phyloP scores from a whole-genome alignment of 2,113 vertebrate species.

The Stictonetta naevosa region DNA sequence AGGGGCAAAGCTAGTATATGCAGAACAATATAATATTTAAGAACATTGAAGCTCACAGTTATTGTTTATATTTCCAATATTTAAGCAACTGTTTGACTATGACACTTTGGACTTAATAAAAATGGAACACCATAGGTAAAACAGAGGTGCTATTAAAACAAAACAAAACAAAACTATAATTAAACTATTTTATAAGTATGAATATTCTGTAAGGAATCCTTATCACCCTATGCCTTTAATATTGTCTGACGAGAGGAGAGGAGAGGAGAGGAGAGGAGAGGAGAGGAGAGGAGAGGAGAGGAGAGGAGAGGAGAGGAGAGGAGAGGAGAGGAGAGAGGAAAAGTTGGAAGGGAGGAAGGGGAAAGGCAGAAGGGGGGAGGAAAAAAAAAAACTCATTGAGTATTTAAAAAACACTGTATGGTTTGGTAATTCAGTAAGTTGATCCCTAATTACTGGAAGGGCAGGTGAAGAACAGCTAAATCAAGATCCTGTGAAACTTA shows the following conservation, averaged over 20 bases:
- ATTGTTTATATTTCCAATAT: not conserved
- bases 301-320: not conserved
- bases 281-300: no score
- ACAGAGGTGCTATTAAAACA: not conserved
- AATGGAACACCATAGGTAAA: not conserved
- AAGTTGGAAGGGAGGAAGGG: no score
- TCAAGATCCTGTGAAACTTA: not conserved
- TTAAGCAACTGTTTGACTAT: not conserved
- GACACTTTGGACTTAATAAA: not conserved
- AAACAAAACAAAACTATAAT: no score
- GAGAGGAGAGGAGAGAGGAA: not conserved
- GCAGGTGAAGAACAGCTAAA: not conserved
- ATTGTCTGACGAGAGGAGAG: not conserved
- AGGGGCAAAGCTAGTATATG: not conserved
- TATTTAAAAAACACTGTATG: not conserved
- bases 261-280: no score
- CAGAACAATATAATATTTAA: not conserved
- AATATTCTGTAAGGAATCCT: not conserved
- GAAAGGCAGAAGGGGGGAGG: no score
- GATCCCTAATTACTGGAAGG: not conserved
- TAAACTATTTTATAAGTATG: not conserved
- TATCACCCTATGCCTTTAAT: not conserved
- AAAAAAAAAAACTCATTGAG: not conserved
- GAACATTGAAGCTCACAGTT: not conserved
- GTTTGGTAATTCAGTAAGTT: not conserved